Percentiles rank a stretch among this genome's conserved stretches.
Evolutionary conservation across 2,888 invertebrate species (phyloP).

Genomic region (Hybos culiciformis): DNA sequence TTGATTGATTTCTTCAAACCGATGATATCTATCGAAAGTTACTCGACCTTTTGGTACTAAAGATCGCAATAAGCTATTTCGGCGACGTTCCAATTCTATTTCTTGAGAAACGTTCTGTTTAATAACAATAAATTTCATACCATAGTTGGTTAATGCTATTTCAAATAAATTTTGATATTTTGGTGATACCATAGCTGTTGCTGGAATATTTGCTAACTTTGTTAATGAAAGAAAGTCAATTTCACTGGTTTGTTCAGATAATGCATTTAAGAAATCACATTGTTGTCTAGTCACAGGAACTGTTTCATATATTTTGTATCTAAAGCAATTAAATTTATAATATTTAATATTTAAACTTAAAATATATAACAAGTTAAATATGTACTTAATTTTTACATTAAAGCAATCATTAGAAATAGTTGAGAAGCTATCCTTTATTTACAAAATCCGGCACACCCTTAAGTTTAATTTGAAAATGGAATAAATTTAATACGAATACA

Average conservation of each 20-base stretch:
- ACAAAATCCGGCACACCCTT: no score
- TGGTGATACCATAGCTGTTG: conserved; percentile 28
- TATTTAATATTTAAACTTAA: no score
- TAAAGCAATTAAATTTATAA: no score
- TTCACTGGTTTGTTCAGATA: conserved; percentile 17
- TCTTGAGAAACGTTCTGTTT: conserved; percentile 22
- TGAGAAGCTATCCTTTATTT: no score
- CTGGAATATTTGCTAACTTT: conserved; percentile 18
- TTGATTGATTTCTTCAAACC: conserved; percentile 35
- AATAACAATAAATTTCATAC: conserved; percentile 19
- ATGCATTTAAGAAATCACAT: conserved; percentile 21
- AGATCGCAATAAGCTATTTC: conserved; percentile 17
- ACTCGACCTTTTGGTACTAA: conserved; percentile 11
- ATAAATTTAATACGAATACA: no score
- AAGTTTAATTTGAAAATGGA: no score
- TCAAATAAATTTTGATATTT: conserved; percentile 24
- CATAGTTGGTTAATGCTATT: conserved; percentile 16
- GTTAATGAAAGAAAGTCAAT: conserved; percentile 28
- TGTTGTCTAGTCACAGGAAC: conserved; percentile 19
- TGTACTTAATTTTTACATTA: no score
- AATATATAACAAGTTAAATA: no score
- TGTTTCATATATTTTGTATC: conserved; percentile 30
- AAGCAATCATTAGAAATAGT: no score
- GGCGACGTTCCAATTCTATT: conserved; percentile 16
- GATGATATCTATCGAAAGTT: conserved; percentile 19